Evolutionary conservation across 2,888 invertebrate genomes (phyloP), one percentile per base, ranked within the genome.

Genomic region (Archips xylosteana): DNA sequence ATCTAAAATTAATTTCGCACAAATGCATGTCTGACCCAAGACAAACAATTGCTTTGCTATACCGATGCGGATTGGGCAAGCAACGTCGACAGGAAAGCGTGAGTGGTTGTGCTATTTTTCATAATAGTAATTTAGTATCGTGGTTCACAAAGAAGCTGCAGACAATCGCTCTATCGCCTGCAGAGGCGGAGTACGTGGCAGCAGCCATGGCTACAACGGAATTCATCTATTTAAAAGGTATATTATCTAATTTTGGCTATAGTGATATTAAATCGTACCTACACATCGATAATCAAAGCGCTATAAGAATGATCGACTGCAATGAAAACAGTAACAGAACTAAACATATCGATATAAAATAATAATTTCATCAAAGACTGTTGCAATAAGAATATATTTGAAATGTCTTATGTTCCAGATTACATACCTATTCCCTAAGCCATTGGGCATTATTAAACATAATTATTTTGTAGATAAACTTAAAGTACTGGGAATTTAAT

Each of bases 81-180:
- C 57, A 13, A 10, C 32, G 10, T 4, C 4, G 59, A 59, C 34
- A 9, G 32, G 34, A 59, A 59, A 59, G 59, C 59, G 59, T 59
- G 13, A 59, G 34, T 59, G 59, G 59, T 12, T 59, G 59, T 34
- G 59, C 34, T 13, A 59, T 59, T 59, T 59, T 59, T 12, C 34
- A 36, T 34, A 59, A 59, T 36, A 59, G 10, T 34, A 59, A 59
- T n/a, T 59, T 59, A 75, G 15, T 63, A 59, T 66, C 45, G 9
- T 49, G 34, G 59, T 59, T 59, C 59, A 59, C 59, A 32, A 59
- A 59, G 36, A 59, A 59, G 12, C 59, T 34, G 59, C 59, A 59
- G 34, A 59, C 59, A 5, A 34, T 59, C 10, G 59, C 59, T 12
- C 13, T 59, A 5, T 34, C 59, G 4, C 13, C 59, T n/a, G 59